Evolutionary conservation across 2,797 vertebrate species (phyloP).

Genomic region (Lindbergichthys nudifrons): DNA sequence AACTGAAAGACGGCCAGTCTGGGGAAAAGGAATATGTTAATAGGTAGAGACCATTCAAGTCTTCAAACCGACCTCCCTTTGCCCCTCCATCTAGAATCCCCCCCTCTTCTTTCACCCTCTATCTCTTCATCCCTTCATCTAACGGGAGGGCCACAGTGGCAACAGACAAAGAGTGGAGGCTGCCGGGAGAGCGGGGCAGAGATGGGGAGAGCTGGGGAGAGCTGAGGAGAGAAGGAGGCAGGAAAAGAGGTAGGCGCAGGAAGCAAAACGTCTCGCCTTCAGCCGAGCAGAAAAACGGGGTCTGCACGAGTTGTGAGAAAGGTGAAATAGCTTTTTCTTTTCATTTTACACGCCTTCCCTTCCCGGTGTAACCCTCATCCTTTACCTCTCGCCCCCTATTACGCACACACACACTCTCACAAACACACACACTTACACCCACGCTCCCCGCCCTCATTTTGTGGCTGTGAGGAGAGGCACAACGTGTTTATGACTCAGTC

Average conservation of each 20-base stretch:
- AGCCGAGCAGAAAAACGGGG: conserved; percentile 78
- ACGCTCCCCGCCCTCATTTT: conserved; percentile 62
- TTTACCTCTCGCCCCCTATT: conserved; percentile 82
- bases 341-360: conserved; percentile 84
- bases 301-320: conserved; percentile 82
- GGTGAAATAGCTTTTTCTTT: conserved; percentile 93
- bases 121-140: conserved; percentile 72
- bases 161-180: conserved; percentile 77
- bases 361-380: conserved; percentile 81
- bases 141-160: conserved; percentile 74
- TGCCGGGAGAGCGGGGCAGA: conserved; percentile 59
- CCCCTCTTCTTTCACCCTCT: conserved; percentile 65
- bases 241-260: conserved; percentile 67
- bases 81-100: conserved; percentile 79
- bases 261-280: conserved; percentile 80
- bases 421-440: conserved; percentile 50
- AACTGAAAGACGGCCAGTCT: conserved; percentile 90
- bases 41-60: conserved; percentile 88
- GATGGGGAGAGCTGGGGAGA: conserved; percentile 54
- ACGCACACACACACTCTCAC: conserved; percentile 73
- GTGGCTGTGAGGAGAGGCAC: conserved; percentile 52
- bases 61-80: conserved; percentile 78
- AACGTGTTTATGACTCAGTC: conserved; percentile 80
- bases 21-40: conserved; percentile 92
- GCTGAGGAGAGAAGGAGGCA: conserved; percentile 56